phyloP scores from a whole-genome alignment of 1,140 invertebrate genomes.

The Drosophila hydei region DNA sequence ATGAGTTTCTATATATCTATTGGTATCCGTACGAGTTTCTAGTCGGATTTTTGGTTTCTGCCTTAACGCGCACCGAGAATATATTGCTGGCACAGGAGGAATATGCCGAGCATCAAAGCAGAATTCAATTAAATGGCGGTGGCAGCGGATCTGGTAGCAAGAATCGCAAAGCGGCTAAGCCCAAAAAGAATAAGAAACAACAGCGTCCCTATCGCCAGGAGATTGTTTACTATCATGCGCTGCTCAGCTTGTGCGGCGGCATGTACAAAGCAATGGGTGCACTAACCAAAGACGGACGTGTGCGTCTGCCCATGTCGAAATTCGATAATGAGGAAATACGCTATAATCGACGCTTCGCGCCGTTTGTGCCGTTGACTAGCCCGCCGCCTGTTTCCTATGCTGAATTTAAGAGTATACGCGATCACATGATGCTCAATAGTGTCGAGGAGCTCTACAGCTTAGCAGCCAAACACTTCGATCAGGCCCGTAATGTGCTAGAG shows the following conservation, averaged over 20 bases:
- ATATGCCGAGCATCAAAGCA: constrained; percentile 85
- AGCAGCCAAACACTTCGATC: constrained; percentile 95
- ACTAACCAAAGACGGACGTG: constrained; percentile 86
- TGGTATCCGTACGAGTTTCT: constrained; percentile 98
- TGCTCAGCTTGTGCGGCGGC: constrained; percentile 97
- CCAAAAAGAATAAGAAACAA: constrained; percentile 89
- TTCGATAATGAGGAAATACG: constrained; percentile 97
- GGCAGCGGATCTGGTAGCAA: constrained; percentile 78
- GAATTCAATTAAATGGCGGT: constrained; percentile 75
- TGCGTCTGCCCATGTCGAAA: constrained; percentile 91
- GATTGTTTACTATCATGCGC: constrained; percentile 93
- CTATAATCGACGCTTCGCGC: constrained; percentile 96
- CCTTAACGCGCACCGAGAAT: constrained; percentile 94
- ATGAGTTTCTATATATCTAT: constrained; percentile 98
- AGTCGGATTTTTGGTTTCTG: constrained; percentile 96
- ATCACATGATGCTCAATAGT: constrained; percentile 73
- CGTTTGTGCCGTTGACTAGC: constrained; percentile 93
- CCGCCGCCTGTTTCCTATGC: constrained; percentile 95
- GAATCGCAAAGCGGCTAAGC: constrained; percentile 88
- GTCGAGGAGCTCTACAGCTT: constrained; percentile 88
- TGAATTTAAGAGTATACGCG: constrained; percentile 90
- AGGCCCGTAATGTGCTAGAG: constrained; percentile 93
- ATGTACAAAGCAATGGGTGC: constrained; percentile 91
- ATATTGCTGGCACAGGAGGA: constrained; percentile 92
- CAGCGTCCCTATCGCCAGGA: constrained; percentile 91